phyloP scores from a whole-genome alignment of 2,888 invertebrate species.

The Leptinotarsa peninsularis region DNA sequence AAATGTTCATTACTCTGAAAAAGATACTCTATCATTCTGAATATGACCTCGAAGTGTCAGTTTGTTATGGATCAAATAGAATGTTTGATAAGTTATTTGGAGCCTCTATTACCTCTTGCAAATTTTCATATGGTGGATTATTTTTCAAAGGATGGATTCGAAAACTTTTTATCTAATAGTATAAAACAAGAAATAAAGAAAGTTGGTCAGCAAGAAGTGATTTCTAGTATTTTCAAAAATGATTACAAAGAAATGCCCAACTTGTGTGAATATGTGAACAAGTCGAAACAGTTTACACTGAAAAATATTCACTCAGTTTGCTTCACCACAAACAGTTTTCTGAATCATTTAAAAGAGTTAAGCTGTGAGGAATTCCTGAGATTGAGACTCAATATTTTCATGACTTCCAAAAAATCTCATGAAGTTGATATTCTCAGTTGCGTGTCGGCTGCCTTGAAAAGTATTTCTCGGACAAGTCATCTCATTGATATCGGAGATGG shows the following conservation, averaged over 20 bases:
- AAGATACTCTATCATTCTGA: conserved; percentile 73
- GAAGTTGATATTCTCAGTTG: conserved; percentile 79
- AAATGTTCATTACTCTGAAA: conserved; percentile 69
- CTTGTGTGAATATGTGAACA: conserved; percentile 56
- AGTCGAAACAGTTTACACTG: conserved; percentile 55
- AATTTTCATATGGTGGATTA: conserved; percentile 85
- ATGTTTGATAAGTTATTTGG: conserved; percentile 69
- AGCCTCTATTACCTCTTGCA: conserved; percentile 72
- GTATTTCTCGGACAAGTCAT: conserved; percentile 63
- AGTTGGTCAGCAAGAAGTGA: conserved; percentile 64
- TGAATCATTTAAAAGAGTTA: conserved; percentile 60
- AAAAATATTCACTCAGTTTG: conserved; percentile 64
- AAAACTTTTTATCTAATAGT: conserved; percentile 69
- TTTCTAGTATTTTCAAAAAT: conserved; percentile 69
- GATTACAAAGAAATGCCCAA: conserved; percentile 49
- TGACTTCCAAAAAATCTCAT: conserved; percentile 85
- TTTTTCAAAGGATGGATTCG: conserved; percentile 73
- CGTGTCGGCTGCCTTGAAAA: conserved; percentile 70
- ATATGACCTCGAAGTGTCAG: conserved; percentile 51
- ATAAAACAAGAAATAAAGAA: conserved; percentile 69
- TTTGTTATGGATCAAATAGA: conserved; percentile 67
- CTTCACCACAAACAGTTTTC: conserved; percentile 64
- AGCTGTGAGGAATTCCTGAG: conserved; percentile 61
- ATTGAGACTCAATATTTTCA: conserved; percentile 74
- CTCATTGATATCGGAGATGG: conserved; percentile 91